These are phyloP conservation scores for Cygnus atratus DNA, from an alignment of 2,113 vertebrate genomes.

Conservation along the genomic window DNA sequence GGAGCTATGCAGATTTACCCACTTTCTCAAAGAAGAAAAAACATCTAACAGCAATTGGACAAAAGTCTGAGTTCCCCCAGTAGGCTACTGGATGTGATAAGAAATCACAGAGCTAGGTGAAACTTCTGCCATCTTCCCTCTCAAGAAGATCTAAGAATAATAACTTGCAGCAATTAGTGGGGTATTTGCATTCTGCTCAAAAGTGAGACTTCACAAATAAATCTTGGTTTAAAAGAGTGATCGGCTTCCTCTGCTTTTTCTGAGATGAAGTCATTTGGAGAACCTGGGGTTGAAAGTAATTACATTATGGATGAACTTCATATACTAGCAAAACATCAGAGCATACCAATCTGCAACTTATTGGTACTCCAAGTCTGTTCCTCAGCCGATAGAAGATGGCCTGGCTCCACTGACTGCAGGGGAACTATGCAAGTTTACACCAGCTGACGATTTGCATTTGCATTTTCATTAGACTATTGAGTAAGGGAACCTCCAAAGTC, in stretches of 20 bases:
- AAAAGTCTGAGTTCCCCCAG: neutral
- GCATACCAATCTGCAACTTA: neutral
- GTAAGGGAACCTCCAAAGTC: neutral
- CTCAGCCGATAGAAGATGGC: neutral
- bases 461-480: slow-evolving; percentile 3
- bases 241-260: neutral
- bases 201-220: slow-evolving; percentile 1
- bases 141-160: neutral
- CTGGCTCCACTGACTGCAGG: neutral
- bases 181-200: neutral
- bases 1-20: neutral
- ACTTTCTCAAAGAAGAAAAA: neutral
- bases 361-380: neutral
- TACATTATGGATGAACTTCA: neutral
- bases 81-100: neutral
- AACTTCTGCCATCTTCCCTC: neutral
- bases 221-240: neutral
- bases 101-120: neutral
- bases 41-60: neutral
- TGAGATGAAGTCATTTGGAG: neutral
- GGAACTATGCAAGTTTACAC: neutral
- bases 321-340: neutral
- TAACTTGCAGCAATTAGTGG: neutral
- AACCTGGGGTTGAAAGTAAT: neutral
- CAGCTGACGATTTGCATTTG: neutral